These are phyloP conservation scores for Pterois miles DNA, from an alignment of 2,797 vertebrate genomes.

Conservation along the genomic window DNA sequence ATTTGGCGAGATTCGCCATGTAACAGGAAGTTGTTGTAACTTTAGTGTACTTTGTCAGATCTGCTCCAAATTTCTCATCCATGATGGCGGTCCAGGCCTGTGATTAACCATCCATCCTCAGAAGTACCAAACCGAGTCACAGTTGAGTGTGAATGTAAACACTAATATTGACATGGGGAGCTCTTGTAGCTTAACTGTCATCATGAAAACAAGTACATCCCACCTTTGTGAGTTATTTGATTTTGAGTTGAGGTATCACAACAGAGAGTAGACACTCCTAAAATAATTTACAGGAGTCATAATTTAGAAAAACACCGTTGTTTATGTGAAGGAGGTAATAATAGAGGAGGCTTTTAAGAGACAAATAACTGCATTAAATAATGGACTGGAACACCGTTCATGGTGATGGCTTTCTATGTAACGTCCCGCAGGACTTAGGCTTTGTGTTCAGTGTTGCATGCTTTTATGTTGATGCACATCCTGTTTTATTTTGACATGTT, in stretches of 20 bases:
- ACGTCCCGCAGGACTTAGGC: too few species aligned
- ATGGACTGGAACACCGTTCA: constrained; percentile 5
- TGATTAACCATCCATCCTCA: constrained; percentile 75
- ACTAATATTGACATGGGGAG: constrained; percentile 69
- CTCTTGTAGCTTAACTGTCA: constrained; percentile 63
- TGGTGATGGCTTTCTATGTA: neutral
- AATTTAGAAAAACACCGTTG: constrained; percentile 5
- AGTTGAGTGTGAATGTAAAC: constrained; percentile 71
- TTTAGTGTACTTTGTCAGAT: too few species aligned
- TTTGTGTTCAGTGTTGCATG: too few species aligned
- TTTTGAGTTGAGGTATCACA: constrained; percentile 38
- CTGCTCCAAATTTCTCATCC: too few species aligned
- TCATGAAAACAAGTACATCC: constrained; percentile 13
- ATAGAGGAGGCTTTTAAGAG: neutral
- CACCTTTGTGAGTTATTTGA: constrained; percentile 15
- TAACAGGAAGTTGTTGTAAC: too few species aligned
- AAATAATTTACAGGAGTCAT: constrained; percentile 33
- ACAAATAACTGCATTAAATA: constrained; percentile 8
- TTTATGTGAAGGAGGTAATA: constrained; percentile 2
- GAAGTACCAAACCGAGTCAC: constrained; percentile 69
- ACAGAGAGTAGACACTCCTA: constrained; percentile 7
- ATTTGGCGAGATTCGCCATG: too few species aligned
- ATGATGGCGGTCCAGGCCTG: too few species aligned
- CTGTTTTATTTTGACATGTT: too few species aligned
- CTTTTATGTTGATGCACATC: too few species aligned